Base-by-base conservation (phyloP, 2,113 vertebrate species). In the Lagenorhynchus albirostris region DNA sequence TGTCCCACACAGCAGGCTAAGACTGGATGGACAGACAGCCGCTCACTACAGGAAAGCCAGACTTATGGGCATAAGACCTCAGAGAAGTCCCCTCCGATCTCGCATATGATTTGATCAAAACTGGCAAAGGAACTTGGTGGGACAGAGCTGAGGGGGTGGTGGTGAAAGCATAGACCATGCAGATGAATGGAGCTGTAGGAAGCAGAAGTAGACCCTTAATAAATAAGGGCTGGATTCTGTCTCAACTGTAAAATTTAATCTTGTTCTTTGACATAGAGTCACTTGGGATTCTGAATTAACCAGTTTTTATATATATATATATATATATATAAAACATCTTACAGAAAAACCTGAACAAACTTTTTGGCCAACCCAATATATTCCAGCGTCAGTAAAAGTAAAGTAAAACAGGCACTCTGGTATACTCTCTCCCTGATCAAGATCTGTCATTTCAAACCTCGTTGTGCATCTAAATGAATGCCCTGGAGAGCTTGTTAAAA, bases 211-310 rank as follows among this genome's bases (percentile, higher is more conserved):
- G 41, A n/a, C 13, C 12, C 11, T 89, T 77, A 89, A 76, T 74
- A 63, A 58, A 58, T n/a, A 95, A 70, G 10, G 7, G 53, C 15
- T 94, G 20, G 15, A 63, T 67, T 70, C 96, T 92, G 17, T 93
- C 80, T 92, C 80, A 84, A 50, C 38, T 81, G 8, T 88, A 74
- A 94, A 93, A 91, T n/a, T n/a, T 60, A 88, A 85, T 33, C n/a
- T 86, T 60, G 1, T 36, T 77, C 84, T 83, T 58, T 21, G 25
- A 55, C 1, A 12, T 4, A 55, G 36, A 92, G 5, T 83, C 36
- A 26, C 31, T 67, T 92, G 53, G 74, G 47, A 89, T 91, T 93
- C 53, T 80, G 6, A 73, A 83, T 53, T 82, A 93, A 74, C 13
- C 26, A 55, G 6, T 41, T 89, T 76, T 29, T 8, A 86, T 29